phyloP scores from a whole-genome alignment of 2,888 invertebrate genomes.

The Meganola albula region DNA sequence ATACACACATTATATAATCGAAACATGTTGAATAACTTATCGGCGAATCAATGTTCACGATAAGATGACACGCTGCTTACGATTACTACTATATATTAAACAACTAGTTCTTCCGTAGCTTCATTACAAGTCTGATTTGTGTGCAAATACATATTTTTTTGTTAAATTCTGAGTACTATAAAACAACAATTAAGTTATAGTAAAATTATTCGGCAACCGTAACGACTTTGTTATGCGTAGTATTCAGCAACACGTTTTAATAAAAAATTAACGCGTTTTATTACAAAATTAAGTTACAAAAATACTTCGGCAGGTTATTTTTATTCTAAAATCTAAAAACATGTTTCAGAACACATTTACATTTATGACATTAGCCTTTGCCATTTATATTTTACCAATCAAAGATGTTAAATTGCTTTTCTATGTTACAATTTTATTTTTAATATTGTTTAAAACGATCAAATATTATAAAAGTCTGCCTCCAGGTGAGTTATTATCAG shows the following conservation, averaged over 20 bases:
- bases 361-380: too few relatives aligned
- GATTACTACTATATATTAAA: constrained; percentile 17
- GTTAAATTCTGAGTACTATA: too few relatives aligned
- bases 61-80: constrained; percentile 9
- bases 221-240: background rate
- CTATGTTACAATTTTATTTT: constrained; percentile 10
- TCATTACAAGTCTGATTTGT: constrained; percentile 11
- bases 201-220: too few relatives aligned
- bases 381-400: constrained; percentile 7
- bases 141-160: constrained; percentile 14
- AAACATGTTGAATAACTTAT: constrained; percentile 13
- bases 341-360: too few relatives aligned
- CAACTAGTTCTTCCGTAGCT: constrained; percentile 5
- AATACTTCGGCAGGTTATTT: background rate
- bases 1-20: too few relatives aligned
- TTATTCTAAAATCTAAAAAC: too few relatives aligned
- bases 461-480: constrained; percentile 25
- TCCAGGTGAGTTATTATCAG: constrained; percentile 34
- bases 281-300: too few relatives aligned
- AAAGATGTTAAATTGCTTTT: constrained; percentile 10
- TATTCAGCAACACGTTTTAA: background rate
- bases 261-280: background rate
- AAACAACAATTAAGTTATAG: too few relatives aligned
- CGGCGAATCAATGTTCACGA: constrained; percentile 16
- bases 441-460: constrained; percentile 14